Conservation (phyloP, 2,888 invertebrate genomes). For the Germaria angustata region DNA sequence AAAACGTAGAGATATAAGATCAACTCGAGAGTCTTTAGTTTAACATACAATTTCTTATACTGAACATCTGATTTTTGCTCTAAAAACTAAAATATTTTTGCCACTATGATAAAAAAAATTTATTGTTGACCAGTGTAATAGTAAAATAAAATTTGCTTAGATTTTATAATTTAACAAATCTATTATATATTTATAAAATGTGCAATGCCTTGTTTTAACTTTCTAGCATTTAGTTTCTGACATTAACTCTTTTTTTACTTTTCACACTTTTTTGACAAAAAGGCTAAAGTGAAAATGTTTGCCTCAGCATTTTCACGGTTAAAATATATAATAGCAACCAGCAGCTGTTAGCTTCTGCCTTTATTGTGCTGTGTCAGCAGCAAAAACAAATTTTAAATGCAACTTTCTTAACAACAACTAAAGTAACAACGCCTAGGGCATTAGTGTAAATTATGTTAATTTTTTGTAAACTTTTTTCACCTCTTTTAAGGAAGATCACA, state of each 20-base stretch:
- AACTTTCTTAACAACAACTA: conserved; percentile 34
- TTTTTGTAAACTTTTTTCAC: background rate
- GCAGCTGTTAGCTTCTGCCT: conserved; percentile 30
- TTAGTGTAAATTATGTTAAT: conserved; percentile 38
- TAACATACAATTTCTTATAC: no score
- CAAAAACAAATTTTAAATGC: conserved; percentile 31
- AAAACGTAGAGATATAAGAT: no score
- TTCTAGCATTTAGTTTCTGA: background rate
- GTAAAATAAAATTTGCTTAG: background rate
- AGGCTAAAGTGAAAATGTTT: conserved; percentile 23
- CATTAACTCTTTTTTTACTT: background rate
- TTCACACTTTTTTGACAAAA: background rate
- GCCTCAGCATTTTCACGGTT: conserved; percentile 10
- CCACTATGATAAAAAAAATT: background rate
- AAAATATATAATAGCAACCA: conserved; percentile 9
- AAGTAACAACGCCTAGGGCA: conserved; percentile 33
- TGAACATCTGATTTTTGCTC: no score
- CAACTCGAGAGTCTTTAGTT: background rate
- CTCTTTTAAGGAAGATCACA: background rate
- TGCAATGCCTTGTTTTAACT: background rate
- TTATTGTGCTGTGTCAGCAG: conserved; percentile 41
- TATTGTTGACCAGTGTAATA: background rate
- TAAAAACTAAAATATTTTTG: no score
- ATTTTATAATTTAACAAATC: background rate
- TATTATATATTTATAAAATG: background rate